Evolutionary conservation across 2,113 vertebrate genomes (phyloP), one percentile per base, ranked within the genome.

Genomic region (Xiphophorus maculatus): DNA sequence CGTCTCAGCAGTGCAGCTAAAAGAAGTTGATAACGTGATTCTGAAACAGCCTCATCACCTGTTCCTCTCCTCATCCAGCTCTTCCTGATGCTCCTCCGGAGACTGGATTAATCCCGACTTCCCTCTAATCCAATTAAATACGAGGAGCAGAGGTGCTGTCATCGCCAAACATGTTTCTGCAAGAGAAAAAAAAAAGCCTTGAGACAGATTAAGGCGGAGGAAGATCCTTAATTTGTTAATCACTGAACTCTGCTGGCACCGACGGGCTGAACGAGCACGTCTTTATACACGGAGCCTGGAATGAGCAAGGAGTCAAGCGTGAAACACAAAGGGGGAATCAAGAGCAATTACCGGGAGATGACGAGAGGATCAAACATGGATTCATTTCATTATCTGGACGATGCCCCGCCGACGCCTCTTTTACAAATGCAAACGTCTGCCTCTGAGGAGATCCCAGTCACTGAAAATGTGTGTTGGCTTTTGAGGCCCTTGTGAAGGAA

Each of bases 281-380:
- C 89, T 89, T 87, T 73, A 80, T 89, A 76, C 66, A 12, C 40
- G 7, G 67, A 73, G 76, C 74, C 77, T 80, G 83, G 82, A 81
- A 68, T 84, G 83, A 86, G 78, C 3, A 79, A 79, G 17, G 86
- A 90, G 81, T 84, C 75, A 58, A 88, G 90, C 89, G 85, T 90
- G 87, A 91, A 91, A 93, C 90, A 93, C 91, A 91, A 88, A 91
- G 91, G 87, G 32, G 82, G 87, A 93, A 91, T 91, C 90, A 87
- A 81, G 90, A 90, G 75, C 85, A 88, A 93, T 93, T 93, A 93
- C 85, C 15, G 8, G 69, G 79, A 83, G 80, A 85, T 66, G 79
- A 68, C 30, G 81, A 63, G 84, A 82, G 80, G 86, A 84, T 88
- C 82, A 79, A 88, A 83, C 77, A 69, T 76, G 86, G 89, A 82